phyloP scores from a whole-genome alignment of 2,113 vertebrate genomes.

The Manacus vitellinus region DNA sequence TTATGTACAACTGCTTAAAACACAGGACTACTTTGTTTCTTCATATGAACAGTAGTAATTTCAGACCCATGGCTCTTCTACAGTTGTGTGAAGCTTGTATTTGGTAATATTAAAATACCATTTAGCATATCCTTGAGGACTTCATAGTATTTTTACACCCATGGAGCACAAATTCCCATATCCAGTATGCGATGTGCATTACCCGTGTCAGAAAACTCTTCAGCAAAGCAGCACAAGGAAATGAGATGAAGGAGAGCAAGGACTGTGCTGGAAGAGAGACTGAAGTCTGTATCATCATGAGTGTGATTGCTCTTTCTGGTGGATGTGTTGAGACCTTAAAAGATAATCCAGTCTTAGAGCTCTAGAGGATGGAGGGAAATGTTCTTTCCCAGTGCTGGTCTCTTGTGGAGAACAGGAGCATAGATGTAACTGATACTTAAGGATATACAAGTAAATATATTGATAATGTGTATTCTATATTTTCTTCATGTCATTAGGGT shows the following conservation, averaged over 20 bases:
- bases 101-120: not conserved
- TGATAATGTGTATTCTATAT: not conserved
- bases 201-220: not conserved
- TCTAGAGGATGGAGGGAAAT: not conserved
- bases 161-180: not conserved
- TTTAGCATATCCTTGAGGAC: not conserved
- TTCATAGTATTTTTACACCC: not conserved
- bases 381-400: not conserved
- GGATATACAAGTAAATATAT: not conserved
- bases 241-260: not conserved
- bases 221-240: not conserved
- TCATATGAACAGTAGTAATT: not conserved
- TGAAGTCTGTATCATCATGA: not conserved
- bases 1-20: not conserved
- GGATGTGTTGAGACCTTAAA: not conserved
- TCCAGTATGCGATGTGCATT: not conserved
- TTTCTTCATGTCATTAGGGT: not conserved
- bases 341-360: not conserved
- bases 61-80: not conserved
- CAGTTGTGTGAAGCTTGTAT: not conserved
- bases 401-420: not conserved
- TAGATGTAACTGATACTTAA: not conserved
- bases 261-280: not conserved
- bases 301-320: not conserved
- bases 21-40: not conserved